Conservation (phyloP, 1,140 invertebrate species). For the Leptinotarsa undecemlineata region DNA sequence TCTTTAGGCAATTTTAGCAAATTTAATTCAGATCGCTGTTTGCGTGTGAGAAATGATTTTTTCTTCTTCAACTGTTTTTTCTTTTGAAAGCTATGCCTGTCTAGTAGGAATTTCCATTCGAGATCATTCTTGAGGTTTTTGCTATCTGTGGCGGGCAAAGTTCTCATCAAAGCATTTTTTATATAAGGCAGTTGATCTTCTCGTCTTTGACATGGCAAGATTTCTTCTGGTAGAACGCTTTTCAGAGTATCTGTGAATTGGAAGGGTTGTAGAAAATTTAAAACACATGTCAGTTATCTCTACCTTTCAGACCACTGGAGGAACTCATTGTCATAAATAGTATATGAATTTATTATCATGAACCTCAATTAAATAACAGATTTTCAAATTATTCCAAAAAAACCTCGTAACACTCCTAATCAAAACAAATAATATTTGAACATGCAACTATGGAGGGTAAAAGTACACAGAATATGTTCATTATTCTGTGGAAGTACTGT, state of each 20-base stretch:
- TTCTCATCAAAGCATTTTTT: slow-evolving; percentile 35
- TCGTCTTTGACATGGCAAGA: not conserved
- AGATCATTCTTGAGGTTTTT: slow-evolving; percentile 32
- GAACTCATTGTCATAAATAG: no score
- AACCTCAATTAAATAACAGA: no score
- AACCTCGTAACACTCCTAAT: no score
- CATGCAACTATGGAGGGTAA: no score
- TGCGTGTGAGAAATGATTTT: slow-evolving; percentile 45
- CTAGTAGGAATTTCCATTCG: slow-evolving; percentile 41
- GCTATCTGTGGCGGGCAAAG: slow-evolving; percentile 33
- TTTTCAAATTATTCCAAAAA: no score
- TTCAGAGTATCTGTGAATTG: slow-evolving; percentile 3
- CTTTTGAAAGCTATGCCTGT: slow-evolving; percentile 34
- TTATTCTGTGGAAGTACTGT: no score
- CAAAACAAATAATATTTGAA: no score
- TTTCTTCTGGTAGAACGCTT: slow-evolving; percentile 13
- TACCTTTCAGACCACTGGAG: no score
- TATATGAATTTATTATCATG: no score
- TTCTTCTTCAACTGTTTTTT: slow-evolving; percentile 34
- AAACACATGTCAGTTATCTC: no score
- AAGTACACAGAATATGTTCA: no score
- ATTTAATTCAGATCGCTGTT: slow-evolving; percentile 43
- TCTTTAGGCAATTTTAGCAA: slow-evolving; percentile 47
- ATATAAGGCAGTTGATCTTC: slow-evolving; percentile 19
- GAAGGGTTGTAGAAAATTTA: no score